These are phyloP conservation scores for Chrysochloris asiatica DNA, from an alignment of 2,113 vertebrate species.

Conservation along the genomic window DNA sequence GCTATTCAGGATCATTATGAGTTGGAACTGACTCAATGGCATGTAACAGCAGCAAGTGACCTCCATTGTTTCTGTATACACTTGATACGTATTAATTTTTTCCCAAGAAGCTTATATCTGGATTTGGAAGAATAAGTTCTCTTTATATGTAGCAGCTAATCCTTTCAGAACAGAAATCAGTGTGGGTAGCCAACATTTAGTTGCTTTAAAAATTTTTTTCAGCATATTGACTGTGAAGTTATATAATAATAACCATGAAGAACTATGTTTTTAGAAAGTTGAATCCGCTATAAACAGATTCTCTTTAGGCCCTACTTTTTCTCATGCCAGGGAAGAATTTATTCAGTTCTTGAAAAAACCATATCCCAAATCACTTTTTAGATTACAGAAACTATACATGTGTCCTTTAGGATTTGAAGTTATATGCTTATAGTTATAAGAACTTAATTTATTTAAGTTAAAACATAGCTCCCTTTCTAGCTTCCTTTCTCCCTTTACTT, in stretches of 20 bases:
- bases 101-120: not conserved
- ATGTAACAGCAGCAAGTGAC: no score
- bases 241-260: not conserved
- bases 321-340: no score
- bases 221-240: not conserved
- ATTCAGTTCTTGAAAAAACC: no score
- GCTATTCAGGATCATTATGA: no score
- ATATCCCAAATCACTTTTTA: not conserved
- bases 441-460: not conserved
- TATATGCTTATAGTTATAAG: not conserved
- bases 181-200: not conserved
- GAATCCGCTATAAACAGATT: not conserved
- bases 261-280: not conserved
- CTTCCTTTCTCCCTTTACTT: no score
- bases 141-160: slow-evolving; percentile 22
- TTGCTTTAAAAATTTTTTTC: slow-evolving; percentile 44
- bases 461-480: not conserved
- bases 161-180: slow-evolving; percentile 41
- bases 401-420: not conserved
- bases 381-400: not conserved
- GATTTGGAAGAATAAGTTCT: slow-evolving; percentile 35
- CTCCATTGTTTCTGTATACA: not conserved
- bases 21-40: no score
- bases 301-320: no score
- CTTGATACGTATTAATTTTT: not conserved